Evolutionary conservation across 1,140 invertebrate genomes (phyloP).

Genomic region (Fopius arisanus): DNA sequence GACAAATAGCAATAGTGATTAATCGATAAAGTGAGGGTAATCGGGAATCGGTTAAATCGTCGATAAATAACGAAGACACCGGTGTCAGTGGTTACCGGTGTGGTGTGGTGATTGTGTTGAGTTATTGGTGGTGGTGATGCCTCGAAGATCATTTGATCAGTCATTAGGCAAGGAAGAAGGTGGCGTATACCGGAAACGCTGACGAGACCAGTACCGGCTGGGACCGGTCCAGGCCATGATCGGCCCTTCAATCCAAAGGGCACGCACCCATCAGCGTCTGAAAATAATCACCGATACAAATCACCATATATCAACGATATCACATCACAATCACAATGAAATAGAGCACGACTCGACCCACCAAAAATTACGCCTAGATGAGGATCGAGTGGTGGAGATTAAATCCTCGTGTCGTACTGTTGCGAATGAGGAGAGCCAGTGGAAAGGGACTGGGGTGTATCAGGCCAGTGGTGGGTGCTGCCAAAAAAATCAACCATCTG

Average conservation of each 20-base stretch:
- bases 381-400: not conserved
- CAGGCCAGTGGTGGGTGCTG: not conserved
- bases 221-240: constrained; percentile 39
- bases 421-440: not conserved
- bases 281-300: not conserved
- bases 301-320: not conserved
- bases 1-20: not conserved
- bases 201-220: constrained; percentile 39
- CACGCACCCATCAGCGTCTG: constrained; percentile 30
- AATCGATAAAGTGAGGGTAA: not conserved
- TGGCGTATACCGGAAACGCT: constrained; percentile 34
- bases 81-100: not conserved
- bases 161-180: constrained; percentile 29
- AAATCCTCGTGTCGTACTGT: not conserved
- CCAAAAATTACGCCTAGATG: constrained; percentile 9
- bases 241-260: constrained; percentile 35
- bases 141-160: constrained; percentile 27
- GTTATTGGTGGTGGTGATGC: constrained; percentile 24
- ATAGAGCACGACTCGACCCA: no score
- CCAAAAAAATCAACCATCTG: constrained; percentile 4
- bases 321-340: not conserved
- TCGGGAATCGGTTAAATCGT: not conserved
- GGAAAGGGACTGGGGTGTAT: not conserved
- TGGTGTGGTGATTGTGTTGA: not conserved
- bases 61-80: not conserved